Evolutionary conservation across 2,797 vertebrate species (phyloP).

Genomic region (Xiphorhynchus erythropygius): DNA sequence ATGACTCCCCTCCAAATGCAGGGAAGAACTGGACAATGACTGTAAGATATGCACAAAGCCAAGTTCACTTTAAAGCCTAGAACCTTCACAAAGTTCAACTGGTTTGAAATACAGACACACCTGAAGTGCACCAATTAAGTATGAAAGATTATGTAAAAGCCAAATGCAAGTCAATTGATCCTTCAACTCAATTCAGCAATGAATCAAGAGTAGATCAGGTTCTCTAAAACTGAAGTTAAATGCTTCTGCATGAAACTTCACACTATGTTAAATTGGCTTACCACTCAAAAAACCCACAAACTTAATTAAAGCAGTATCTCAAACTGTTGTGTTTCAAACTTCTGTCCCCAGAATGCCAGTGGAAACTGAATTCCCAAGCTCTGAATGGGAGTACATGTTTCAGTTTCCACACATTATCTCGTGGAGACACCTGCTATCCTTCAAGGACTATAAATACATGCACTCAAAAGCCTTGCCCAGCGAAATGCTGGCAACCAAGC

Average conservation of each 20-base stretch:
- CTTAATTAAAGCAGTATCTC: not conserved
- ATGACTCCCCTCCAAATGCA: not conserved
- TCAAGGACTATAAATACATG: not conserved
- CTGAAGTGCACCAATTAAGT: not conserved
- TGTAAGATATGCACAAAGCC: not conserved
- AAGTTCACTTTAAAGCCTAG: not conserved
- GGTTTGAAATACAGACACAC: not conserved
- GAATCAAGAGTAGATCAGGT: not conserved
- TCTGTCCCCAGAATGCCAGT: rapidly evolving
- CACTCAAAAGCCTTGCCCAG: not conserved
- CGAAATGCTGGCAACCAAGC: not conserved
- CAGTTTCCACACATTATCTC: not conserved
- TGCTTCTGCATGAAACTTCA: not conserved
- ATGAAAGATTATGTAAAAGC: not conserved
- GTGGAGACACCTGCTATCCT: not conserved
- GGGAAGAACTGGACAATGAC: not conserved
- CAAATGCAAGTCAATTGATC: not conserved
- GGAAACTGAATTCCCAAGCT: not conserved
- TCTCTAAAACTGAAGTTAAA: not conserved
- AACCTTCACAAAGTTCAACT: not conserved
- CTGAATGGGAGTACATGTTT: not conserved
- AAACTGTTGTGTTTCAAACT: not conserved
- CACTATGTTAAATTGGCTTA: rapidly evolving
- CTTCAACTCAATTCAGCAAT: not conserved
- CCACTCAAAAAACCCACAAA: not conserved